Evolutionary conservation across 2,797 vertebrate species (phyloP), one percentile per base, ranked within the genome.

Genomic region (Enteromius fasciolatus): DNA sequence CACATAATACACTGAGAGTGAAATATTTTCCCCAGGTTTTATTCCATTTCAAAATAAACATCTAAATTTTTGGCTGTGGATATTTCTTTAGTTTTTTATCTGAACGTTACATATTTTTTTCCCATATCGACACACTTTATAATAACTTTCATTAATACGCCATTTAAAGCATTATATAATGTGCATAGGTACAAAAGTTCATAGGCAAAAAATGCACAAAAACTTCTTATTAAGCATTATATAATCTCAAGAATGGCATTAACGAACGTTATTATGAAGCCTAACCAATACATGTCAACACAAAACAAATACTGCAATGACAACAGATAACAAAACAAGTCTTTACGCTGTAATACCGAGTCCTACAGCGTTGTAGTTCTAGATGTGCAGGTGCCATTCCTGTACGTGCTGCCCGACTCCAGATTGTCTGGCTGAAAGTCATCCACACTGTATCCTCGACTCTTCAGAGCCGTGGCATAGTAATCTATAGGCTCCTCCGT

Each of bases 381-480:
- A 74, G 96, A 97, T 72, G 95, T 94, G 86, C 95, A 96, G 57
- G 96, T 96, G 79, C 96, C 96, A 0, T 97, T 97, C 48, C 95
- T 93, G 88, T 94, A 96, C 83, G 93, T 90, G 84, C 94, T 95
- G 52, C 93, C 94, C 1, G 95, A 93, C 83, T 96, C 95, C 91
- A 94, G 87, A 85, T 95, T 94, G 89, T 96, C 95, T 0, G 92
- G 93, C 85, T 93, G 94, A 74, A 95, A 95, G 90, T 96, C 95
- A 90, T 96, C 95, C 84, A 96, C 94, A 70, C 96, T 97, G 90
- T 95, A 96, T 0, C 95, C 95, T 23, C 96, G 94, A 91, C 96
- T 97, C 87, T 97, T 97, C 86, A 97, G 93, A n/a, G 96, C 96
- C 0, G 96, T 97, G 90, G 96, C 96, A 61, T 96, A 97, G 91